A percentile compares a stretch with the other conserved stretches of the same genome.
Evolutionary conservation across 2,888 invertebrate genomes (phyloP).

Genomic region (Oscheius sp.): DNA sequence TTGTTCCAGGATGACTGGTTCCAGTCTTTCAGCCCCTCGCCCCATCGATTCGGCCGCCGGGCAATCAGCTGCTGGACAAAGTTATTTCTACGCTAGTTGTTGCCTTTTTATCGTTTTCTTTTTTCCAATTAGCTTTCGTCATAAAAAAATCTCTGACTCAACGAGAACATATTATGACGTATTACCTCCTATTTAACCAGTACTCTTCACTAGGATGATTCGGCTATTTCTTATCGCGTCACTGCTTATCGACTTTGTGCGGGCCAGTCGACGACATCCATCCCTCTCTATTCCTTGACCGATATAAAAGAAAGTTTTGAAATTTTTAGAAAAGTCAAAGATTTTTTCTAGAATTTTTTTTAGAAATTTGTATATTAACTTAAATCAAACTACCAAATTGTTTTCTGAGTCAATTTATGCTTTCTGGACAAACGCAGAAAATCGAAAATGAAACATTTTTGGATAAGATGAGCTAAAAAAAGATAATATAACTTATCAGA

Average conservation of each 20-base stretch:
- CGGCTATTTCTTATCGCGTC: background rate
- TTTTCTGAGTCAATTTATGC: too few relatives aligned
- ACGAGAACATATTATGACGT: background rate
- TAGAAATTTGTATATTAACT: background rate
- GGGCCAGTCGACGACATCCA: background rate
- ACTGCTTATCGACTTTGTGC: background rate
- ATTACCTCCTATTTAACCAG: background rate
- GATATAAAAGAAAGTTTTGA: background rate
- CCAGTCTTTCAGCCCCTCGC: constrained; percentile 18
- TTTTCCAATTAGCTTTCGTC: too few relatives aligned
- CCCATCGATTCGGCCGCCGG: constrained; percentile 6
- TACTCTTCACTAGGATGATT: background rate
- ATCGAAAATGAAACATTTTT: too few relatives aligned
- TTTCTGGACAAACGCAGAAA: too few relatives aligned
- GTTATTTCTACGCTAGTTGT: background rate
- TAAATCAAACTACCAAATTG: too few relatives aligned
- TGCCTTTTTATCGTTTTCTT: too few relatives aligned
- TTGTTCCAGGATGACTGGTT: too few relatives aligned
- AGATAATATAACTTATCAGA: too few relatives aligned
- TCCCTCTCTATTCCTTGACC: background rate
- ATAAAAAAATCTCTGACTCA: background rate
- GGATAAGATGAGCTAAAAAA: too few relatives aligned
- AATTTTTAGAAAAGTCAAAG: background rate
- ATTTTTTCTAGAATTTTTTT: background rate
- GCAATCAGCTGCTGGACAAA: constrained; percentile 12